Base-by-base conservation (phyloP, 2,888 invertebrate species). In the Agrenia bidenticulata region DNA sequence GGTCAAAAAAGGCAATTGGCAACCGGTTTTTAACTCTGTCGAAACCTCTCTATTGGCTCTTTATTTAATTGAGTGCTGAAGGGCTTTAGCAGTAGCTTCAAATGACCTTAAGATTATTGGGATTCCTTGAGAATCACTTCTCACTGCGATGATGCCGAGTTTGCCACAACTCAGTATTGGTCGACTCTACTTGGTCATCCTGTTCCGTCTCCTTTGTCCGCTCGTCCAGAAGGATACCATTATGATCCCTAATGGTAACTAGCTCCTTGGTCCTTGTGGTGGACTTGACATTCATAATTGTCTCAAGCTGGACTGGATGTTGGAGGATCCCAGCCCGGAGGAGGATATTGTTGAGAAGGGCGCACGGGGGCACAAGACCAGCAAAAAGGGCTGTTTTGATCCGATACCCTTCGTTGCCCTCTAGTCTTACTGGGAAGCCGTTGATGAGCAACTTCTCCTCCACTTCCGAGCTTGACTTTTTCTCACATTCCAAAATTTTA, bases 381-480 rank as follows among this genome's bases (percentile, higher is more conserved):
- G 85, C 86, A 71, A 88, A 82, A 74, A 88, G 81, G 2, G 88
- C 87, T 61, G 85, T 84, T 77, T 86, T 85, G 53, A 88, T 88
- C 21, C 86, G 87, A 53, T 84, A 82, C 11, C 87, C 87, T 77
- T 88, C 88, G 64, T 85, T 83, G 17, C 87, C 88, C 76, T 87
- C 87, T 59, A 88, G 79, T 54, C 84, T 83, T 24, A 88, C 86
- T 9, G 86, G 87, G 51, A 86, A 84, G 9, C 88, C 88, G 79
- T 88, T 88, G 77, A 88, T 87, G 76, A 87, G 81, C 49, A 88
- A 80, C 60, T 87, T 84, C 79, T 88, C 88, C 77, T 88, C 88
- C 78, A 87, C 86, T 66, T 85, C 84, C 59, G 87, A 84, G 63
- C 85, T 85, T 15, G 87, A 87, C 72, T 86, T 86, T 77, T 87